phyloP scores from a whole-genome alignment of 2,797 vertebrate genomes.

The Falco rusticolus region DNA sequence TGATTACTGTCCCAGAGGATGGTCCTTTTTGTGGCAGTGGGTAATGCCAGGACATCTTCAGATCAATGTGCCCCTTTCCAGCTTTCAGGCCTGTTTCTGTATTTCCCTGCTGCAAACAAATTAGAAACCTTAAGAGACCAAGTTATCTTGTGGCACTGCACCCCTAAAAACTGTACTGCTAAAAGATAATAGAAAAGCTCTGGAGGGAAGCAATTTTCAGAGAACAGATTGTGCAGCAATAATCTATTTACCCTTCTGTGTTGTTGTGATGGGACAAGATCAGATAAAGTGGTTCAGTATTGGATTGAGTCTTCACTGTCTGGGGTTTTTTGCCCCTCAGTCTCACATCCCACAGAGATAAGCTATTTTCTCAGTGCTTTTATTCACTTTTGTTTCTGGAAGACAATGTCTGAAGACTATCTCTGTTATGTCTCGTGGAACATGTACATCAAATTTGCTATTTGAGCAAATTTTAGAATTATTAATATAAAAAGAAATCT shows the following conservation, averaged over 20 bases:
- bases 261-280: background rate
- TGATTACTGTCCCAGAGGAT: background rate
- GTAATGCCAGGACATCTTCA: background rate
- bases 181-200: background rate
- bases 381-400: background rate
- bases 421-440: background rate
- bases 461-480: background rate
- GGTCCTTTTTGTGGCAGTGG: background rate
- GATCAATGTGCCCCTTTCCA: background rate
- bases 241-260: background rate
- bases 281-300: background rate
- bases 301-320: background rate
- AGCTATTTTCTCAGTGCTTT: background rate
- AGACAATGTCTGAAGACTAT: background rate
- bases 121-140: background rate
- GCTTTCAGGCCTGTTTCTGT: background rate
- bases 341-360: background rate
- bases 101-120: background rate
- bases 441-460: background rate
- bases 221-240: background rate
- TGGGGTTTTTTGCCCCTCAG: background rate
- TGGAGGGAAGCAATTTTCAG: background rate
- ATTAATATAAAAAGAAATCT: background rate
- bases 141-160: background rate
- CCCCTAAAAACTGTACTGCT: background rate